phyloP scores from a whole-genome alignment of 2,113 vertebrate genomes.

The Daubentonia madagascariensis region DNA sequence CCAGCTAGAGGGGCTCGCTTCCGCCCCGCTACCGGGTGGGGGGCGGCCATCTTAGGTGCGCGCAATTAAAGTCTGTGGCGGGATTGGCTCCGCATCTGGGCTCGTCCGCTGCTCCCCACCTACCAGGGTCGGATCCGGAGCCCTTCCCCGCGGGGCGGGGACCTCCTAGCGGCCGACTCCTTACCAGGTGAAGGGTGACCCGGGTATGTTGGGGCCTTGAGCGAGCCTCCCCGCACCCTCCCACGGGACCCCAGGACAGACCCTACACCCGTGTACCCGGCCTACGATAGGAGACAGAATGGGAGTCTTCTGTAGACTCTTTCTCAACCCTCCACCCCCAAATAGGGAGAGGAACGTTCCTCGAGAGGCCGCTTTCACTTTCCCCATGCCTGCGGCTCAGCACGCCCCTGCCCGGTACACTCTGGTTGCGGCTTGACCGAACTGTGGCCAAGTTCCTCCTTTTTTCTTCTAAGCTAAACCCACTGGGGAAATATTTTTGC shows the following conservation, averaged over 20 bases:
- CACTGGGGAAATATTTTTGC: not conserved
- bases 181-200: slow-evolving; percentile 27
- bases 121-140: slow-evolving; percentile 18
- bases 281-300: not conserved
- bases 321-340: fast-evolving
- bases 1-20: slow-evolving; percentile 61
- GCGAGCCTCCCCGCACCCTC: not conserved
- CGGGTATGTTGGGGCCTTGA: not conserved
- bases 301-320: not conserved
- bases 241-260: not conserved
- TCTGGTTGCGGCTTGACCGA: not conserved
- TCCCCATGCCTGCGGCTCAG: not conserved
- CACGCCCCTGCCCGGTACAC: not conserved
- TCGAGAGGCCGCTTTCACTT: not conserved
- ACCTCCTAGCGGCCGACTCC: not conserved
- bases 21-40: not conserved
- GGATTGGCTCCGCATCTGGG: slow-evolving; percentile 30
- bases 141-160: slow-evolving; percentile 26
- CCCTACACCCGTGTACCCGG: not conserved
- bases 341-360: not conserved
- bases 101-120: not conserved
- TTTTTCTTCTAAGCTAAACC: not conserved
- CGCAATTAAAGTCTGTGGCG: not conserved
- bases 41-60: slow-evolving; percentile 68
- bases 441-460: not conserved